Base-by-base conservation (phyloP, 2,888 invertebrate species). In the Platycheirus rosarum region DNA sequence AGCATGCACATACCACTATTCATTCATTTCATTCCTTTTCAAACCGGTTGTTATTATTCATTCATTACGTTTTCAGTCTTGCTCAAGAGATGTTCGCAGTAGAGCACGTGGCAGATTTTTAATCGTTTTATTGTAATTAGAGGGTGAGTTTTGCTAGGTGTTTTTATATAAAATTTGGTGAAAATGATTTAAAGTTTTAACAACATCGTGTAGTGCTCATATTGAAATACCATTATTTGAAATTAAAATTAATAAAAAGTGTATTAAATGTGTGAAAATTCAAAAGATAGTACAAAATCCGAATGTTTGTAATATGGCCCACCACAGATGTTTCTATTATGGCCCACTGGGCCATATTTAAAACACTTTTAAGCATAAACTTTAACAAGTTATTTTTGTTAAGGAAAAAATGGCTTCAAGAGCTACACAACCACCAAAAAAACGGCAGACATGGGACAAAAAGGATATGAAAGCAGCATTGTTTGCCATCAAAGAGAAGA, bases 401-500 rank as follows among this genome's bases (percentile, higher is more conserved):
- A 49, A 49, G 49, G 53, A 63, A 42, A 20, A n/a, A 51, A 73
- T 53, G 51, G 53, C 71, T 63, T 73, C 51, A 29, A 63, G 51
- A 49, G 26, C 35, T 20, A 65, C 2, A 35, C 8, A 53, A 48
- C 46, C 20, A 35, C 16, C 26, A 32, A 73, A 55, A 65, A 14
- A 53, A 46, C 70, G 70, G 26, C 51, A 62, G 9, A 23, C 37
- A 32, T 75, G 51, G 66, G 26, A 8, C 20, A 75, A 75, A 42
- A 23, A 60, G 14, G 32, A 68, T 44, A 46, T 60, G 68, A 75
- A 37, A 37, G 55, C 53, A 60, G 55, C 76, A 76, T 49, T 76
- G 29, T 14, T 23, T 35, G 68, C 44, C 20, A 60, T 74, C 32
- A 75, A 75, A 44, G 49, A 42, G 32, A 68, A 57, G 7, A 68